A percentile compares a stretch with the other conserved stretches of the same genome.
phyloP scores from a whole-genome alignment of 2,113 vertebrate genomes.

The Odontesthes bonariensis region DNA sequence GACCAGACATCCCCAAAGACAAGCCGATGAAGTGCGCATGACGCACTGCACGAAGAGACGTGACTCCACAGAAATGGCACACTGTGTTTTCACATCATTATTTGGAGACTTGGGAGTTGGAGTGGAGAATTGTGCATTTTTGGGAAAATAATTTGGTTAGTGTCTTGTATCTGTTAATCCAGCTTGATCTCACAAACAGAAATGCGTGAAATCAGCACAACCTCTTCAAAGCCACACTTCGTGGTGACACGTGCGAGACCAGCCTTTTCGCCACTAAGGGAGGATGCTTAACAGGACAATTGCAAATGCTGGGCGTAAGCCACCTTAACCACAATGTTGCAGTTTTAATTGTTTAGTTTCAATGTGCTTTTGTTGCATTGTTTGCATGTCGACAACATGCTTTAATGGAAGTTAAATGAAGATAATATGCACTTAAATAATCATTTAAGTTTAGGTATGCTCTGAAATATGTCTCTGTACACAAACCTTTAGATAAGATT shows the following conservation, averaged over 20 bases:
- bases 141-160: constrained; percentile 3
- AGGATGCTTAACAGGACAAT: constrained; percentile 15
- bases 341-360: neutral
- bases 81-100: constrained; percentile 1
- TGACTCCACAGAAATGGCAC: neutral
- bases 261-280: constrained; percentile 28
- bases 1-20: constrained; percentile 44
- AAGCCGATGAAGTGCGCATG: constrained; percentile 34
- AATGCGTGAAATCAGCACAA: neutral
- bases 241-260: neutral
- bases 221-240: neutral
- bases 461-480: neutral
- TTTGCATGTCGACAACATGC: neutral
- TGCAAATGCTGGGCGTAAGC: constrained; percentile 15
- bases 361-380: neutral
- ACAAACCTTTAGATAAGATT: neutral
- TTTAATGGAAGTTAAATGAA: neutral
- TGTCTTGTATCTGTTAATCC: neutral
- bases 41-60: constrained; percentile 22
- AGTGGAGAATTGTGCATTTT: constrained; percentile 4
- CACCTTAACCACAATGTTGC: neutral
- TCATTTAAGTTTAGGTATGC: neutral
- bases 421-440: neutral
- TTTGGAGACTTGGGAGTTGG: neutral
- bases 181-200: neutral